Evolutionary conservation across 2,888 invertebrate species (phyloP).

Genomic region (Halictus quadricinctus): DNA sequence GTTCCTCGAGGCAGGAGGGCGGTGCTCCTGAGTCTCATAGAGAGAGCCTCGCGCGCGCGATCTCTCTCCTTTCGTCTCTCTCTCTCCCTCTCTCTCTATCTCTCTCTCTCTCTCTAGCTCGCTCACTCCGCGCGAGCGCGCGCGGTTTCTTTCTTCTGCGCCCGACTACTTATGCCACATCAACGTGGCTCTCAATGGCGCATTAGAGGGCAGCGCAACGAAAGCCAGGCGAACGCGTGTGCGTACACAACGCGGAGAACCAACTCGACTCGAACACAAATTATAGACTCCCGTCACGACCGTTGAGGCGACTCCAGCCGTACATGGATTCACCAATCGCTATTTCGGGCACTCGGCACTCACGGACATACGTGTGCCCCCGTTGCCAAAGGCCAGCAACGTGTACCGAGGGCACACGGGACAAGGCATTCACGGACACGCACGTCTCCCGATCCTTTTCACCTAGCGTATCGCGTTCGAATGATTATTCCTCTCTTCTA

Average conservation of each 20-base stretch:
- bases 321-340: conserved; percentile 62
- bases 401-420: conserved; percentile 32
- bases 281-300: conserved; percentile 80
- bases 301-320: conserved; percentile 75
- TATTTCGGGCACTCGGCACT: conserved; percentile 67
- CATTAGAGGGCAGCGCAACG: conserved; percentile 77
- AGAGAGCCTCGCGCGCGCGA: conserved; percentile 31
- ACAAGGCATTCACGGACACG: conserved; percentile 71
- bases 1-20: conserved; percentile 81
- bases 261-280: conserved; percentile 76
- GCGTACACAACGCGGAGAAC: conserved; percentile 63
- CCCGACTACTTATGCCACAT: conserved; percentile 67
- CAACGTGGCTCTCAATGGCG: conserved; percentile 70
- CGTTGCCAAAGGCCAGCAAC: conserved; percentile 40
- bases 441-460: conserved; percentile 74
- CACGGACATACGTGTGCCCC: conserved; percentile 41
- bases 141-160: conserved; percentile 61
- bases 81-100: conserved; percentile 34
- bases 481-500: conserved; percentile 52
- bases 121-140: conserved; percentile 27
- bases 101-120: conserved; percentile 33
- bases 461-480: conserved; percentile 57
- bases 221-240: conserved; percentile 71
- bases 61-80: conserved; percentile 22
- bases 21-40: conserved; percentile 69